Evolutionary conservation across 2,113 vertebrate species (phyloP), one percentile per base, ranked within the genome.

Genomic region (Erythrocercus mccallii): DNA sequence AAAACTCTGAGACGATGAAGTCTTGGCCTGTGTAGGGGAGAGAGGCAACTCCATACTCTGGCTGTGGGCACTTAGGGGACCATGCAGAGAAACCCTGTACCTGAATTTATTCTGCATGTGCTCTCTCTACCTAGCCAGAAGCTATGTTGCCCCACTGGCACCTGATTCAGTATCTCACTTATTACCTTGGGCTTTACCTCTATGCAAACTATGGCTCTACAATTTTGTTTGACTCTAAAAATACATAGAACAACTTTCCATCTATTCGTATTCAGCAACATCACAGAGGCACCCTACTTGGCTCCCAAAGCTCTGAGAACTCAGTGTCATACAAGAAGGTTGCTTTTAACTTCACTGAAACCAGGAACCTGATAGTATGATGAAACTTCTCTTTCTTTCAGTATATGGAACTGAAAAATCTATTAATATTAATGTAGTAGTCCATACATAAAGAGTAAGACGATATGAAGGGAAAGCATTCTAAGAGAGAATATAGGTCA

Each of bases 211-310:
- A 62, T 3, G 16, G 20, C 38, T 77, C 31, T 16, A 2, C 20
- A 56, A 58, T 81, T 92, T 51, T 70, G 42, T 92, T 51, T 70
- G 42, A 58, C 38, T 73, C 62, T 68, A 54, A 91, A 86, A 95
- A 56, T 9, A 86, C 6, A 1, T 4, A 74, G 23, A 85, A 86
- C 7, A 37, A n/a, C 48, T 68, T 78, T 87, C n/a, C 73, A 16
- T 14, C 50, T 79, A 12, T 45, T 27, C 69, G 13, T 44, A 45
- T 60, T 81, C 51, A 91, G 24, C 60, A 93, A 23, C 27, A 79
- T 48, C 28, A 17, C 11, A 22, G 48, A 37, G 6, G n/a, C 24
- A 58, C 27, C 14, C 7, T 45, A 24, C 24, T 47, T 4, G 2
- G 28, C 2, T 8, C 28, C 57, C 23, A 77, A 70, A 81, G 42